Conservation (phyloP, 1,140 invertebrate species). For the Papilio dardanus region DNA sequence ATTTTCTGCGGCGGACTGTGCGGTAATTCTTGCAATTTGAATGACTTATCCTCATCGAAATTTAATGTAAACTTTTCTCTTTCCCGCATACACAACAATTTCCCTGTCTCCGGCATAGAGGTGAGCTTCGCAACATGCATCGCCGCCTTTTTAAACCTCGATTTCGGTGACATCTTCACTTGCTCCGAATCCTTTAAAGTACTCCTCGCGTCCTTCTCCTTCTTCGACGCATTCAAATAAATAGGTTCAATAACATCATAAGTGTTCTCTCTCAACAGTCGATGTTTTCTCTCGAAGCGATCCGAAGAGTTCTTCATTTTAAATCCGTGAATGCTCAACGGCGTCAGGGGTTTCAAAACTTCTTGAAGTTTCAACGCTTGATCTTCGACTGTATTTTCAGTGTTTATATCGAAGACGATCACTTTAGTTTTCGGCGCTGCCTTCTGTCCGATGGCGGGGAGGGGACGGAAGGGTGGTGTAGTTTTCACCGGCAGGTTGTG, state of each 20-base stretch:
- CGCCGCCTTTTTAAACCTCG: slow-evolving; percentile 74
- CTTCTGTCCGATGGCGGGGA: slow-evolving; percentile 77
- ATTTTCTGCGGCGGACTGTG: slow-evolving; percentile 65
- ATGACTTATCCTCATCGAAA: slow-evolving; percentile 53
- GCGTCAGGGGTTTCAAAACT: slow-evolving; percentile 67
- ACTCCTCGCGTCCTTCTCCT: slow-evolving; percentile 48
- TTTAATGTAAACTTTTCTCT: slow-evolving; percentile 58
- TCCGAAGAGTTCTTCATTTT: slow-evolving; percentile 53
- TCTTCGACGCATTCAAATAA: slow-evolving; percentile 59
- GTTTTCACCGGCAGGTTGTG: slow-evolving; percentile 69
- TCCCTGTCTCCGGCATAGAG: slow-evolving; percentile 68
- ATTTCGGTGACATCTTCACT: slow-evolving; percentile 63
- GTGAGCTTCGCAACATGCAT: slow-evolving; percentile 68
- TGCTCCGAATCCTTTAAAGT: slow-evolving; percentile 41
- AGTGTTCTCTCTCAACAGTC: slow-evolving; percentile 71
- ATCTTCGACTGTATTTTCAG: slow-evolving; percentile 56
- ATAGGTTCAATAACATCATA: slow-evolving; percentile 76
- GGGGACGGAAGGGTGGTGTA: slow-evolving; percentile 74
- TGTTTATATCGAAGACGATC: slow-evolving; percentile 63
- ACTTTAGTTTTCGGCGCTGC: slow-evolving; percentile 65
- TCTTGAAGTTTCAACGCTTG: slow-evolving; percentile 62
- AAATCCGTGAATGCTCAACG: slow-evolving; percentile 62
- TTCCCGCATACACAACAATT: slow-evolving; percentile 70
- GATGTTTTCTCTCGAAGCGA: slow-evolving; percentile 56
- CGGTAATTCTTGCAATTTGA: slow-evolving; percentile 61